Conservation (phyloP, 2,797 vertebrate genomes). For the Hoplostethus atlanticus region DNA sequence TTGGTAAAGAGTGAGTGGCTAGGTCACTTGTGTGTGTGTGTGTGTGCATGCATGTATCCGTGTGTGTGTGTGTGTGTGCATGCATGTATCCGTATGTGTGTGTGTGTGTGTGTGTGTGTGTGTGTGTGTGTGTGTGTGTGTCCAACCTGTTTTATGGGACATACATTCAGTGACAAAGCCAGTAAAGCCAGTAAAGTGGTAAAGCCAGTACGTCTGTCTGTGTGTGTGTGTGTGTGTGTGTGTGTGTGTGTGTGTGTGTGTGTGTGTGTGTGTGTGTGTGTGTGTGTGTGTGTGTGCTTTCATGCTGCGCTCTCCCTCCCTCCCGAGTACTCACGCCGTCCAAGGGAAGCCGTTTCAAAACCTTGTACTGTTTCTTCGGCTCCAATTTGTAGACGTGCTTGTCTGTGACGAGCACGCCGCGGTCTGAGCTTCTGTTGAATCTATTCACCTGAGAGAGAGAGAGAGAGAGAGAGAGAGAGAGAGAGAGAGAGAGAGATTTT, state of each 20-base stretch:
- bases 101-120: too few species aligned
- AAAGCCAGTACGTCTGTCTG: background rate
- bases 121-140: background rate
- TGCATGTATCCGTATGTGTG: background rate
- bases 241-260: slow-evolving; percentile 11
- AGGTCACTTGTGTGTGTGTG: too few species aligned
- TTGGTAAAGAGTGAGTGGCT: background rate
- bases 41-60: too few species aligned
- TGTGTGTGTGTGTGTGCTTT: background rate
- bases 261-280: background rate
- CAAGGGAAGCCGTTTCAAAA: slow-evolving; percentile 87
- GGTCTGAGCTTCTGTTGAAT: slow-evolving; percentile 90
- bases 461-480: background rate
- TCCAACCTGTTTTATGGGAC: background rate
- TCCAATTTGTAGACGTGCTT: slow-evolving; percentile 92
- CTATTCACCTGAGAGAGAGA: slow-evolving; percentile 85
- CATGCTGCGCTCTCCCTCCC: background rate
- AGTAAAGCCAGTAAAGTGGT: background rate
- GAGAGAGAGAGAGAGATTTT: too few species aligned
- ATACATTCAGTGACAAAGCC: too few species aligned
- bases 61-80: background rate
- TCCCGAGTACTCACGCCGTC: slow-evolving; percentile 83
- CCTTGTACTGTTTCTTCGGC: slow-evolving; percentile 87
- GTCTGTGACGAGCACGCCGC: slow-evolving; percentile 91
- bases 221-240: slow-evolving; percentile 16